phyloP scores from a whole-genome alignment of 2,888 invertebrate genomes.

The Protonemura montana region DNA sequence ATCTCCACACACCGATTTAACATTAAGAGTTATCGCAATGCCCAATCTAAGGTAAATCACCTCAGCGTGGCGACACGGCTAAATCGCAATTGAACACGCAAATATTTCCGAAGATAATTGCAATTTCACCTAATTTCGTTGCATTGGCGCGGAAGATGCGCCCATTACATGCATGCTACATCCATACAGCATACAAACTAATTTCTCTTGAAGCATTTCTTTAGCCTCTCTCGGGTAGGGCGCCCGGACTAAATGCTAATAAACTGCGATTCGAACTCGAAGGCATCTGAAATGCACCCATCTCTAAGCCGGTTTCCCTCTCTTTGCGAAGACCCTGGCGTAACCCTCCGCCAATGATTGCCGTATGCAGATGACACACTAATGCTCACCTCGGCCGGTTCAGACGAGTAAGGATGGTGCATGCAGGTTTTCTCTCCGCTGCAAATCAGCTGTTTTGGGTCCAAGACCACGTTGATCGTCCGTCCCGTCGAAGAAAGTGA shows the following conservation, averaged over 20 bases:
- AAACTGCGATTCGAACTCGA: background rate
- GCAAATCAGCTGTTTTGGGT: conserved; percentile 12
- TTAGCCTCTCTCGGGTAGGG: background rate
- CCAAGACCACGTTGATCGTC: background rate
- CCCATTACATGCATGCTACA: background rate
- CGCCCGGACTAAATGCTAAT: background rate
- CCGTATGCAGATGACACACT: background rate
- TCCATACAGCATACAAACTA: background rate
- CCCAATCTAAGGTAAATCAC: background rate
- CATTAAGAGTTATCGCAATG: too few relatives aligned
- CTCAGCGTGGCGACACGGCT: background rate
- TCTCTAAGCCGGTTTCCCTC: background rate
- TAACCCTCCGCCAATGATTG: background rate
- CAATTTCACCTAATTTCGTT: background rate
- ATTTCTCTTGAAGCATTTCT: background rate
- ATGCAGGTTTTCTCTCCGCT: background rate
- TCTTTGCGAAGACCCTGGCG: background rate
- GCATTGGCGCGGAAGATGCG: background rate
- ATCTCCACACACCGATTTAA: too few relatives aligned
- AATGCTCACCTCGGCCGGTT: background rate
- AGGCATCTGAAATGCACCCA: background rate
- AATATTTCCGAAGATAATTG: background rate
- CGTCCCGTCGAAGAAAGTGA: background rate
- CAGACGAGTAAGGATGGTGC: background rate
- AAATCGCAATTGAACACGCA: background rate